A percentile compares a stretch with the other conserved stretches of the same genome.
Evolutionary conservation across 2,888 invertebrate species (phyloP).

Genomic region (Halictus quadricinctus): DNA sequence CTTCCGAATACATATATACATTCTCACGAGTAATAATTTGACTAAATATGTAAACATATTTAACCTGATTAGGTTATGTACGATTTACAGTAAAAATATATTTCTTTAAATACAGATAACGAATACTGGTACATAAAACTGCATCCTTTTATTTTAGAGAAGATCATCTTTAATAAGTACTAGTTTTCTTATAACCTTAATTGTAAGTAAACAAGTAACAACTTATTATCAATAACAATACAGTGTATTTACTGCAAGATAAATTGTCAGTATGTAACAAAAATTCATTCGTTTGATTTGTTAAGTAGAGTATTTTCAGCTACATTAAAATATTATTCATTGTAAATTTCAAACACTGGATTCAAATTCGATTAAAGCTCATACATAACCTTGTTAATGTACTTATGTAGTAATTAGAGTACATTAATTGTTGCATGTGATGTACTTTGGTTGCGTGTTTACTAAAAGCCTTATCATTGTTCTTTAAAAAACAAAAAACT

Average conservation of each 20-base stretch:
- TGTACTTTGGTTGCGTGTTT: conserved; percentile 59
- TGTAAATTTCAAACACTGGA: neutral
- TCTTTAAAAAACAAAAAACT: conserved; percentile 13
- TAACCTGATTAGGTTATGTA: conserved; percentile 1
- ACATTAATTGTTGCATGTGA: conserved; percentile 26
- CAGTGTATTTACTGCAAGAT: conserved; percentile 45
- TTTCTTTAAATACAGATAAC: neutral
- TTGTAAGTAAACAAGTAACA: conserved; percentile 21
- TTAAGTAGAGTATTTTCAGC: conserved; percentile 9
- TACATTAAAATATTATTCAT: neutral
- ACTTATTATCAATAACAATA: conserved; percentile 48
- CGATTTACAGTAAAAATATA: neutral
- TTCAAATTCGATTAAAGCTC: conserved; percentile 25
- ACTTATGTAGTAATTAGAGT: conserved; percentile 22
- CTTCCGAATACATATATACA: neutral
- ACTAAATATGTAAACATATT: neutral
- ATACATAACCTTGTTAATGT: conserved; percentile 32
- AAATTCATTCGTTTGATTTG: conserved; percentile 9
- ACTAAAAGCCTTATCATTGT: conserved; percentile 36
- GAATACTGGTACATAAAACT: neutral
- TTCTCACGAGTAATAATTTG: neutral
- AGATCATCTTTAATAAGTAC: neutral
- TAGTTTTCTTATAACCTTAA: neutral
- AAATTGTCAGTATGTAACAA: conserved; percentile 48
- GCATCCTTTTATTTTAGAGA: neutral